Percentiles rank a stretch among this genome's conserved stretches.
Evolutionary conservation across 2,888 invertebrate species (phyloP).

Genomic region (Actias luna): DNA sequence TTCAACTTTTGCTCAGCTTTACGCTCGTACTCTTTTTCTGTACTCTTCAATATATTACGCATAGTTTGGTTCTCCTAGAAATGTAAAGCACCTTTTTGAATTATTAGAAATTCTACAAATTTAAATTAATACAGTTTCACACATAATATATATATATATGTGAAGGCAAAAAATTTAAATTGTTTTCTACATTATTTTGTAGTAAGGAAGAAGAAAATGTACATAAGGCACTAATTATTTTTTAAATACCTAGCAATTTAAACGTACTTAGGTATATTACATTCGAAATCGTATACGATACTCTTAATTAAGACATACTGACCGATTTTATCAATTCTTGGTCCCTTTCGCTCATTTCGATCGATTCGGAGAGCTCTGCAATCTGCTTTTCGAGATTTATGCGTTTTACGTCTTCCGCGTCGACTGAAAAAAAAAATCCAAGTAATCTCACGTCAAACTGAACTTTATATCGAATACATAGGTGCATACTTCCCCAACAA

Average conservation of each 20-base stretch:
- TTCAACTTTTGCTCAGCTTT: constrained; percentile 76
- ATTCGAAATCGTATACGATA: background rate
- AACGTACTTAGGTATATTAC: no score
- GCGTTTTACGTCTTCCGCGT: constrained; percentile 78
- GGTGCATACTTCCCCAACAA: no score
- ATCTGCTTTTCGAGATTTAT: constrained; percentile 77
- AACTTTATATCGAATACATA: background rate
- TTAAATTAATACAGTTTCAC: no score
- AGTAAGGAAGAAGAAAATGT: no score
- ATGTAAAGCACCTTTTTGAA: background rate
- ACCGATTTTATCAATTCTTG: constrained; percentile 75
- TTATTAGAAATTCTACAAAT: background rate
- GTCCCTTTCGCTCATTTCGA: constrained; percentile 84
- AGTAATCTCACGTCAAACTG: background rate
- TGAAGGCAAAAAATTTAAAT: no score
- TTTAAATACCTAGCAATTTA: no score
- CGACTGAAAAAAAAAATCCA: constrained; percentile 51
- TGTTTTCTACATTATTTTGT: no score
- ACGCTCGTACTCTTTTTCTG: constrained; percentile 71
- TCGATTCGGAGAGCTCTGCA: constrained; percentile 76
- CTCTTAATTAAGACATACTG: constrained; percentile 18
- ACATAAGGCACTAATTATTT: no score
- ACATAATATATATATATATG: background rate
- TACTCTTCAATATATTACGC: constrained; percentile 57
- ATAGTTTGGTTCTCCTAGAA: constrained; percentile 77